Conservation (phyloP, 2,113 vertebrate species). For the Mastomys natalensis region DNA sequence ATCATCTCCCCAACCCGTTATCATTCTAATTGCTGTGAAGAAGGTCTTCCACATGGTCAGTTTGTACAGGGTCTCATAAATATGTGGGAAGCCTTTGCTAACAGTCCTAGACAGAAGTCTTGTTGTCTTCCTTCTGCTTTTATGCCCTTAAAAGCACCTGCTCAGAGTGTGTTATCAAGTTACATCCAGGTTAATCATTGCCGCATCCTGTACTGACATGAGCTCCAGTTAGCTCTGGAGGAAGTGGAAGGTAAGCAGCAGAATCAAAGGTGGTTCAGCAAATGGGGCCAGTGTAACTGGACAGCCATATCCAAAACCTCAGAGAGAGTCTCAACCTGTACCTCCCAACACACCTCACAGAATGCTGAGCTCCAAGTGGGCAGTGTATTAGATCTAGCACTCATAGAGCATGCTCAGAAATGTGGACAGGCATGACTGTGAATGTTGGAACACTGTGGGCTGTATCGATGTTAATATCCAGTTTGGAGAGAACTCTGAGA, state of each 20-base stretch:
- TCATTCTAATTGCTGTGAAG: not conserved
- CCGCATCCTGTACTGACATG: not conserved
- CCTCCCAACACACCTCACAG: not conserved
- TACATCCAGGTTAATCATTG: not conserved
- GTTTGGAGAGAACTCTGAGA: not conserved
- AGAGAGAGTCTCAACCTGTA: not conserved
- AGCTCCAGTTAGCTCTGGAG: not conserved
- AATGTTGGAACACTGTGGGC: not conserved
- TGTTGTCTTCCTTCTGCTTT: not conserved
- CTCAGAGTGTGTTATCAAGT: not conserved
- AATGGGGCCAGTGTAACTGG: not conserved
- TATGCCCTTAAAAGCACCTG: not conserved
- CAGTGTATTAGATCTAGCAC: not conserved
- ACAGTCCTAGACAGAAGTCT: not conserved
- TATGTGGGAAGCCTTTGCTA: not conserved
- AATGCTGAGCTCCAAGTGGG: not conserved
- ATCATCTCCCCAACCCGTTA: not conserved
- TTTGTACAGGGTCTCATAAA: not conserved
- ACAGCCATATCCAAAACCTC: not conserved
- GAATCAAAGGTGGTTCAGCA: not conserved
- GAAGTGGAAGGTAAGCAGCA: not conserved
- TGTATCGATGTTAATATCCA: not conserved
- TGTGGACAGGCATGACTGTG: not conserved
- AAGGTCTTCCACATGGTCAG: not conserved
- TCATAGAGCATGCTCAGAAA: too few relatives aligned